phyloP scores from a whole-genome alignment of 64 coral and sea anemone genomes.

The Pocillopora damicornis region DNA sequence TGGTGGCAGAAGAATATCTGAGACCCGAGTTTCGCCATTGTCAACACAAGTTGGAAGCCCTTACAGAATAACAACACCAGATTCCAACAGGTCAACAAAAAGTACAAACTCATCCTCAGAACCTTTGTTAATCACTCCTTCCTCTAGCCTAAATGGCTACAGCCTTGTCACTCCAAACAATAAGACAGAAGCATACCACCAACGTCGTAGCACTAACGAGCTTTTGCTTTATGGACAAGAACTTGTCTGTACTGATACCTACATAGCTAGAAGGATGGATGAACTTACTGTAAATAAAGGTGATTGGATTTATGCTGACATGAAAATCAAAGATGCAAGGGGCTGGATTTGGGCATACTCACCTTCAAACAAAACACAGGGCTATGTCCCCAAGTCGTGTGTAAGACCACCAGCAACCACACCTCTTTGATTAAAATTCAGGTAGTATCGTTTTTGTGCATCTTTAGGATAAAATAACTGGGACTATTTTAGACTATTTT shows the following conservation, averaged over 20 bases:
- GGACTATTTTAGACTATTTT: no score
- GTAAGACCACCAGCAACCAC: constrained; percentile 83
- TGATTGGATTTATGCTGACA: constrained; percentile 94
- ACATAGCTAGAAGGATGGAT: constrained; percentile 34
- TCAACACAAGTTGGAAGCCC: constrained; percentile 21
- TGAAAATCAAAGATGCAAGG: constrained; percentile 70
- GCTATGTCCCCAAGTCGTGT: constrained; percentile 78
- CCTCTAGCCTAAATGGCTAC: neutral
- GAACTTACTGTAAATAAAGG: constrained; percentile 86
- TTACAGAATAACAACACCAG: constrained; percentile 19
- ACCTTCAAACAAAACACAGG: constrained; percentile 67
- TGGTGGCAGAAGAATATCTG: neutral
- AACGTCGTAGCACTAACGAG: constrained; percentile 74
- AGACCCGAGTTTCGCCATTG: neutral
- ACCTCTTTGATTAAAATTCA: constrained; percentile 38
- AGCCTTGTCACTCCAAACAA: neutral
- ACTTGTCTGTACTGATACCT: constrained; percentile 84
- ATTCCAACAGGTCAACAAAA: neutral
- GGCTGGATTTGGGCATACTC: constrained; percentile 91
- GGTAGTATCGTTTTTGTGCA: neutral
- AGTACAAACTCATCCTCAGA: constrained; percentile 13
- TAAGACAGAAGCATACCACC: constrained; percentile 1
- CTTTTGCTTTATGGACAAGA: constrained; percentile 85
- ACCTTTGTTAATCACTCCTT: neutral
- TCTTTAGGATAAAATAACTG: no score